Base-by-base conservation (phyloP, 2,797 vertebrate genomes). In the Staurois parvus region DNA sequence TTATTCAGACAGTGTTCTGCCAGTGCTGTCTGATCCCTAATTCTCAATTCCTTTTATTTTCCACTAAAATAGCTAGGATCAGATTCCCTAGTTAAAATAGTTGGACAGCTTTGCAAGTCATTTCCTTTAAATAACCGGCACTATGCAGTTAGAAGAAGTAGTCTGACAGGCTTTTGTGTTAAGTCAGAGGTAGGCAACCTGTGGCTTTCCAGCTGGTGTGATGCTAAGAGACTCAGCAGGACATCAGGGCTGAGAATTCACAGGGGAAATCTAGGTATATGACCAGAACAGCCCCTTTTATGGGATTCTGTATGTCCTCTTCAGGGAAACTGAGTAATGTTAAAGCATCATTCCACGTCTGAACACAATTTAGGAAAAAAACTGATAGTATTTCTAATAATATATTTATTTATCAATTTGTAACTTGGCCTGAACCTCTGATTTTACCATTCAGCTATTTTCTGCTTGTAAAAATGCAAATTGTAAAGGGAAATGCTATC, bases 31-130 rank as follows among this genome's bases (percentile, higher is more conserved):
- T 64, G 79, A 92, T 91, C 81, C 88, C 88, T 84, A 91, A 52
- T 89, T 90, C 86, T 91, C 86, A 88, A 83, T 89, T 91, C 88
- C 84, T 91, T 92, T 88, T 91, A 93, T 93, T 91, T 90, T 84
- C 74, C 89, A 81, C 88, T 93, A 91, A 88, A 91, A 92, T 91
- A 93, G 72, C 88, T 88, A 40, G 87, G 76, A 79, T 89, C 84
- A 89, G 88, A 87, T 84, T 92, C 91, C 91, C 87, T 88, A 66
- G 76, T 91, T 89, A 89, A 87, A 88, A 85, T 81, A 81, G 0
- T 68, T 79, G 76, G 84, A 48, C 84, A 77, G 88, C 89, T 88
- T 69, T 85, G 84, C 72, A 86, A 85, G 48, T 7, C 6, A 80
- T 66, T 29, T 79, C 52, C 34, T 21, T 66, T 66, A 66, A 85